Evolutionary conservation across 2,113 vertebrate genomes (phyloP).

Genomic region (Nothoprocta pentlandii): DNA sequence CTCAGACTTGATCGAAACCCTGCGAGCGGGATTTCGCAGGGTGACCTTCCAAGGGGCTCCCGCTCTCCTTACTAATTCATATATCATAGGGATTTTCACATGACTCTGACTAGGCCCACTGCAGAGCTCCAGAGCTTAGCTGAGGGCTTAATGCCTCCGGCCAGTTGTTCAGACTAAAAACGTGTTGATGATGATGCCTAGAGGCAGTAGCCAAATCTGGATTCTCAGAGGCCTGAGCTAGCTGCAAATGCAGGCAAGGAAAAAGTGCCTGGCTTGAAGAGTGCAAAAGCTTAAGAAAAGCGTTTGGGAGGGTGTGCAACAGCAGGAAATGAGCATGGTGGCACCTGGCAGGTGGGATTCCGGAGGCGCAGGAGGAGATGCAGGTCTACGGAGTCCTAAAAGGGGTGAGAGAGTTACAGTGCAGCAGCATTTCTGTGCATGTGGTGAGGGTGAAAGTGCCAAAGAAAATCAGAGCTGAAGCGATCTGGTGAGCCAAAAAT

Average conservation of each 20-base stretch:
- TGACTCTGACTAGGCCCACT: neutral
- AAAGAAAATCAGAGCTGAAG: neutral
- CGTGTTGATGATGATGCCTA: neutral
- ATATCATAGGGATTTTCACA: neutral
- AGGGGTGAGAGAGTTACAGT: neutral
- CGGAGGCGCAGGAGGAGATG: neutral
- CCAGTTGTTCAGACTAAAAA: neutral
- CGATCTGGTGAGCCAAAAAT: neutral
- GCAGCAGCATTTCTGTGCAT: neutral
- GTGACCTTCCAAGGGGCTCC: neutral
- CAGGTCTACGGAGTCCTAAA: neutral
- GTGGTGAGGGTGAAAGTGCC: neutral
- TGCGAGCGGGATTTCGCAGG: neutral
- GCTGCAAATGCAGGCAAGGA: neutral
- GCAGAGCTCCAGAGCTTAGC: neutral
- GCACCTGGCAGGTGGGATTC: neutral
- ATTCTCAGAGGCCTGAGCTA: neutral
- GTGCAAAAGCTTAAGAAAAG: neutral
- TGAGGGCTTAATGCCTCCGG: neutral
- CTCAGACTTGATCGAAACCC: neutral
- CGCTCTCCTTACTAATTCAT: neutral
- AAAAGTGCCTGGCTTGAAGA: neutral
- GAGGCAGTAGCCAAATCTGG: neutral
- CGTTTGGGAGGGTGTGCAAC: neutral
- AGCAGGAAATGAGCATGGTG: neutral